Evolutionary conservation across 2,797 vertebrate species (phyloP).

Genomic region (Melanotaenia parkinsoni): DNA sequence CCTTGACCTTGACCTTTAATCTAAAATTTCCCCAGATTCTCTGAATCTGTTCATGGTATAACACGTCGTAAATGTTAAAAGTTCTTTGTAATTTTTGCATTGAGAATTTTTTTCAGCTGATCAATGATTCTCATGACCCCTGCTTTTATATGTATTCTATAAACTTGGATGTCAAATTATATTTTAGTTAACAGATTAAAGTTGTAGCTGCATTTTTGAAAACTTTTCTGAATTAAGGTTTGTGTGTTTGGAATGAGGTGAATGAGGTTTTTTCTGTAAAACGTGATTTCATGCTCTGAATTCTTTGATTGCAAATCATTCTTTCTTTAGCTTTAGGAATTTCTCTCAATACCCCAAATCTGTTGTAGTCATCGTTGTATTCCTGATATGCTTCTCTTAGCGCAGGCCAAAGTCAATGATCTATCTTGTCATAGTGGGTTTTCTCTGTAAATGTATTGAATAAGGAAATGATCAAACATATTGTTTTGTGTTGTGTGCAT

Average conservation of each 20-base stretch:
- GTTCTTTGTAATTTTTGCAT: background rate
- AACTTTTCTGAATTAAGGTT: background rate
- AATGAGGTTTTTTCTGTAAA: background rate
- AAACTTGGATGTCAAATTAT: background rate
- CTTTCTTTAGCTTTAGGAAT: background rate
- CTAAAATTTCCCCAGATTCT: background rate
- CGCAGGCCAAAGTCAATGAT: too few relatives aligned
- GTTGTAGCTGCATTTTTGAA: background rate
- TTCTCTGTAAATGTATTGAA: background rate
- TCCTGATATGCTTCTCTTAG: background rate
- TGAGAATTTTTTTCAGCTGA: background rate
- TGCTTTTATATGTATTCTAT: background rate
- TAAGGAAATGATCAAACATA: background rate
- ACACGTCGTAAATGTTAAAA: background rate
- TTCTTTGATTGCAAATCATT: constrained; percentile 3
- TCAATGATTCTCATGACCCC: too few relatives aligned
- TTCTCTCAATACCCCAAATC: background rate
- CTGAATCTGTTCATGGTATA: background rate
- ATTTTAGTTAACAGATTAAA: background rate
- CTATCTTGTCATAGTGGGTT: background rate
- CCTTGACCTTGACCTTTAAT: too few relatives aligned
- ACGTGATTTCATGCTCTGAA: background rate
- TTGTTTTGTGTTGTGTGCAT: background rate
- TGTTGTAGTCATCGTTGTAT: background rate
- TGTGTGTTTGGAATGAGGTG: background rate